Evolutionary conservation across 2,113 vertebrate species (phyloP).

Genomic region (Damaliscus lunatus): DNA sequence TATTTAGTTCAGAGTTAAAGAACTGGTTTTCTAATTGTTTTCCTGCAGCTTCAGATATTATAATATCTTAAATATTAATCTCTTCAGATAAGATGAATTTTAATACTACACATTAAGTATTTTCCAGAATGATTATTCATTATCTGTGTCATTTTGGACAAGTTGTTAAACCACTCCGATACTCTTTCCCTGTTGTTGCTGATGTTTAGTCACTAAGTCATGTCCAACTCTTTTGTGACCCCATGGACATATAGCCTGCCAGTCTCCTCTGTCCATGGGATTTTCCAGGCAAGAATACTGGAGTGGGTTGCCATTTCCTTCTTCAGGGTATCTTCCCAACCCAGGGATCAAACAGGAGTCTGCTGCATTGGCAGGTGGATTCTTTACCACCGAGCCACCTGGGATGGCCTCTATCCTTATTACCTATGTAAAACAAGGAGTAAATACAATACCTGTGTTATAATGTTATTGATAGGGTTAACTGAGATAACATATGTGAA

Average conservation of each 20-base stretch:
- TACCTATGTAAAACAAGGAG: neutral
- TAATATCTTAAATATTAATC: constrained; percentile 13
- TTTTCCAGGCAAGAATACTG: neutral
- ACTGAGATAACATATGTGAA: neutral
- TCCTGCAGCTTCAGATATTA: neutral
- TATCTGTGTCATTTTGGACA: neutral
- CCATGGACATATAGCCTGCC: neutral
- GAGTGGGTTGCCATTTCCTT: neutral
- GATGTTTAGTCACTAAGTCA: neutral
- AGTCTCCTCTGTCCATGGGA: neutral
- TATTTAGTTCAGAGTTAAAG: constrained; percentile 10
- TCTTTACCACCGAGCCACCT: neutral
- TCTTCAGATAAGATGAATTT: neutral
- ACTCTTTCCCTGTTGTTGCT: neutral
- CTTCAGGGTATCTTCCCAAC: neutral
- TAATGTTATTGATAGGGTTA: neutral
- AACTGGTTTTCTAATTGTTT: constrained; percentile 31
- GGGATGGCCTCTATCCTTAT: neutral
- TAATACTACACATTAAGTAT: neutral
- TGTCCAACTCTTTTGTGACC: neutral
- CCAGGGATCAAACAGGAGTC: neutral
- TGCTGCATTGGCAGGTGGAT: neutral
- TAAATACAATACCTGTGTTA: neutral
- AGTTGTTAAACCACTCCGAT: neutral
- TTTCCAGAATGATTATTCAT: neutral